Percentiles rank a stretch among this genome's conserved stretches.
phyloP scores from a whole-genome alignment of 2,888 invertebrate species.

The Creontiades dilutus region DNA sequence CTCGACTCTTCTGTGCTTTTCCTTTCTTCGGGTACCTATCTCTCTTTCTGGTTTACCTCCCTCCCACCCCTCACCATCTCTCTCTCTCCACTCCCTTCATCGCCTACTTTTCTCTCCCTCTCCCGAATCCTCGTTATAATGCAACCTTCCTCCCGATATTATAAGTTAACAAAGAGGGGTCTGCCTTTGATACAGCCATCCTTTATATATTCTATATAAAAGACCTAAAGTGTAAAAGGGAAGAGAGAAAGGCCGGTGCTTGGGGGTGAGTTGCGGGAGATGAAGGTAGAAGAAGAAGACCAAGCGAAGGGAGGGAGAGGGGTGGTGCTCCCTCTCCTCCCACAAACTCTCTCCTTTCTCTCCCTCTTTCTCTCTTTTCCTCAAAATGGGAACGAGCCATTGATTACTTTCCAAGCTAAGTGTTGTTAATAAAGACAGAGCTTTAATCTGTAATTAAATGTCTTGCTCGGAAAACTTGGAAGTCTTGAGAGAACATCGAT shows the following conservation, averaged over 20 bases:
- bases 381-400: constrained; percentile 67
- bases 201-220: constrained; percentile 71
- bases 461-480: constrained; percentile 28
- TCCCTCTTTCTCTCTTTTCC: constrained; percentile 48
- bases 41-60: constrained; percentile 60
- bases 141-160: constrained; percentile 72
- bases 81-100: neutral
- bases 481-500: constrained; percentile 44
- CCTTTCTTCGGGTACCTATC: constrained; percentile 43
- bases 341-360: neutral
- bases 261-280: constrained; percentile 44
- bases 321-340: constrained; percentile 1
- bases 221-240: constrained; percentile 69
- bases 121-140: constrained; percentile 68
- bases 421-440: constrained; percentile 68
- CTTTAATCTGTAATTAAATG: constrained; percentile 68
- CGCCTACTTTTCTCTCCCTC: neutral
- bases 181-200: constrained; percentile 70
- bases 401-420: constrained; percentile 71
- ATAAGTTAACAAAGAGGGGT: constrained; percentile 73
- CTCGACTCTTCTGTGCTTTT: constrained; percentile 27
- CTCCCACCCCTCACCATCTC: neutral
- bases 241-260: constrained; percentile 63
- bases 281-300: constrained; percentile 52
- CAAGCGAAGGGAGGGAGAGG: neutral